phyloP scores from a whole-genome alignment of 1,140 invertebrate genomes.

The Nomia melanderi region DNA sequence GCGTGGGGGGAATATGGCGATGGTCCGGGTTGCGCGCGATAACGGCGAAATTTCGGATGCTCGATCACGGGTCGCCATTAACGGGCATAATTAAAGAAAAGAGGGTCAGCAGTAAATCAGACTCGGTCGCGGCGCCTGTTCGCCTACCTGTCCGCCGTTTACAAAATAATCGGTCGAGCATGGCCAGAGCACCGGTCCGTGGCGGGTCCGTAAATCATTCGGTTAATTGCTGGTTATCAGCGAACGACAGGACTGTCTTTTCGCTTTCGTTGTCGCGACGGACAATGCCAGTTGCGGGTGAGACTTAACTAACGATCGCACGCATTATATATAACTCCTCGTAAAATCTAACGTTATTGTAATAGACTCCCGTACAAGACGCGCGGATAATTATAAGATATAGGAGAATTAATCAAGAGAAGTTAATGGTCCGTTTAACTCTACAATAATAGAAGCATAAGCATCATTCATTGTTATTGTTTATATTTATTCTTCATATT shows the following conservation, averaged over 20 bases:
- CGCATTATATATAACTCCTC: too few species aligned
- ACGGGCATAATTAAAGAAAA: slow-evolving; percentile 56
- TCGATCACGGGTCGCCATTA: not conserved
- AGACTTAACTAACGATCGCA: slow-evolving; percentile 11
- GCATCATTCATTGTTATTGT: too few species aligned
- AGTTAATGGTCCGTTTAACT: too few species aligned
- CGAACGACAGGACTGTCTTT: slow-evolving; percentile 44
- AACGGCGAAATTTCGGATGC: not conserved
- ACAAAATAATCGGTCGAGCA: slow-evolving; percentile 57
- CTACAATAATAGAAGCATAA: too few species aligned
- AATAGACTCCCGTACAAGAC: too few species aligned
- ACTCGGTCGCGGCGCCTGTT: slow-evolving; percentile 35
- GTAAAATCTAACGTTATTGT: too few species aligned
- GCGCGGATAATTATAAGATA: too few species aligned
- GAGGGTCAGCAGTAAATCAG: slow-evolving; percentile 61
- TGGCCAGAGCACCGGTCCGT: slow-evolving; percentile 11
- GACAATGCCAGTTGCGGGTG: slow-evolving; percentile 7
- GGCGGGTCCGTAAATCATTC: slow-evolving; percentile 72
- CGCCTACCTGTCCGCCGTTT: slow-evolving; percentile 41
- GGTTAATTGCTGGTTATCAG: slow-evolving; percentile 74
- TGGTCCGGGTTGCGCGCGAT: not conserved
- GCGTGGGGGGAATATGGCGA: not conserved
- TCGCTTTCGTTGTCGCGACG: not conserved
- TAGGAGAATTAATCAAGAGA: too few species aligned
- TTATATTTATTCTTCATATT: too few species aligned